Evolutionary conservation across 2,888 invertebrate species (phyloP).

Genomic region (Chymomyza fuscimana): DNA sequence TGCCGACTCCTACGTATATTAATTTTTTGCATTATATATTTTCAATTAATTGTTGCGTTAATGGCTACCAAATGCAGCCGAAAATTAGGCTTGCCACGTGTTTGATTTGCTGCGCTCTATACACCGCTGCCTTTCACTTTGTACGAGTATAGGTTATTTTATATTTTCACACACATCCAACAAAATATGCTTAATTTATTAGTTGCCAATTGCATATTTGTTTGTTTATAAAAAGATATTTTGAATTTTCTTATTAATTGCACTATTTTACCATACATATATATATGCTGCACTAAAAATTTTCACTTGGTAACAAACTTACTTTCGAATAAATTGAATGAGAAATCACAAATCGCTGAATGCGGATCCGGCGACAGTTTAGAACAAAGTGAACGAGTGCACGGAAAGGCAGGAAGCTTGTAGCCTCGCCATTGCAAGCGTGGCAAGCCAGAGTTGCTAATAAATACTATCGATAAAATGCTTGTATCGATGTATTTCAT

Average conservation of each 20-base stretch:
- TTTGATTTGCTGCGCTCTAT: conserved; percentile 39
- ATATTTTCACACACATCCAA: conserved; percentile 13
- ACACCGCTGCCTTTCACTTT: conserved; percentile 64
- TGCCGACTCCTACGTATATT: conserved; percentile 24
- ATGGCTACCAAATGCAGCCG: not conserved
- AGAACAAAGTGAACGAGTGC: conserved; percentile 86
- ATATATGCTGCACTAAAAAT: conserved; percentile 30
- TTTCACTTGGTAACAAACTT: conserved; percentile 65
- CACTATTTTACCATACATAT: conserved; percentile 37
- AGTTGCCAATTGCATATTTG: conserved; percentile 58
- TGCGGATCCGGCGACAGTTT: conserved; percentile 85
- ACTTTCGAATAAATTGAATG: conserved; percentile 77
- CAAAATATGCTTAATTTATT: conserved; percentile 43
- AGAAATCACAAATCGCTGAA: conserved; percentile 77
- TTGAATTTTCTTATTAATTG: conserved; percentile 30
- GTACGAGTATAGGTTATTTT: conserved; percentile 51
- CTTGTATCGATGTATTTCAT: not conserved
- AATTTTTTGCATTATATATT: conserved; percentile 4
- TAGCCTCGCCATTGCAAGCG: conserved; percentile 63
- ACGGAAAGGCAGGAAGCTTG: conserved; percentile 77
- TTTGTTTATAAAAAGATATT: conserved; percentile 42
- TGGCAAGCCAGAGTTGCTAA: conserved; percentile 39
- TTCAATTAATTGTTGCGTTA: not conserved
- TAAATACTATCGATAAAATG: conserved; percentile 15
- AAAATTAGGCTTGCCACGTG: conserved; percentile 55